These are phyloP conservation scores for Lysandra coridon DNA, from an alignment of 2,888 invertebrate genomes.

Conservation along the genomic window DNA sequence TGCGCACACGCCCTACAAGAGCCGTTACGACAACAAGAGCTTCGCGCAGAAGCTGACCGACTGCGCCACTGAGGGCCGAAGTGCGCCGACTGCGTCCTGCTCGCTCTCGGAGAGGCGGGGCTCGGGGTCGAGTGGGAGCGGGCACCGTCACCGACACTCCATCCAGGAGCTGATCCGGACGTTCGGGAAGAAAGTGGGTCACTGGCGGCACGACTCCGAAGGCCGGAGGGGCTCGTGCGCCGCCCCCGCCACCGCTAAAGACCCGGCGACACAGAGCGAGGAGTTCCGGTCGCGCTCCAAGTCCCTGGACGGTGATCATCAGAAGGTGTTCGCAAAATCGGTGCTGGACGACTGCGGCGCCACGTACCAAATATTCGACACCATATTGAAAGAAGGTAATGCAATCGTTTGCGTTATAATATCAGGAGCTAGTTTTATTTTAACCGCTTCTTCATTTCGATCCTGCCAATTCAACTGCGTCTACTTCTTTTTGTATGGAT, in stretches of 20 bases:
- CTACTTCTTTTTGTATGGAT: background rate
- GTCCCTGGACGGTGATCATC: slow-evolving; percentile 84
- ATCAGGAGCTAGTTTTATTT: background rate
- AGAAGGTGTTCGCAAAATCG: slow-evolving; percentile 60
- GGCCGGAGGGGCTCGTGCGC: slow-evolving; percentile 69
- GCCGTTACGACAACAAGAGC: slow-evolving; percentile 66
- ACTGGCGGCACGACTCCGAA: slow-evolving; percentile 83
- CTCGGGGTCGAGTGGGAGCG: slow-evolving; percentile 61
- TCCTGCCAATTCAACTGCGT: background rate
- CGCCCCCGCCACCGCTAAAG: slow-evolving; percentile 69
- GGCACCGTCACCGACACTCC: slow-evolving; percentile 80
- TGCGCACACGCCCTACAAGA: slow-evolving; percentile 53
- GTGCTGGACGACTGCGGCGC: slow-evolving; percentile 88
- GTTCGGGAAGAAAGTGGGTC: slow-evolving; percentile 87
- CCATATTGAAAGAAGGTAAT: slow-evolving; percentile 82
- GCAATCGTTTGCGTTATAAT: slow-evolving; percentile 20
- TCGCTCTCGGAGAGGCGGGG: slow-evolving; percentile 65
- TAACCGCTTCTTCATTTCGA: too few species aligned
- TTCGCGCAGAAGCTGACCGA: slow-evolving; percentile 70
- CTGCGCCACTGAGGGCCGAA: slow-evolving; percentile 50
- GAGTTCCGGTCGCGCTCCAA: slow-evolving; percentile 89
- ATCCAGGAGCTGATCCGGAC: slow-evolving; percentile 89
- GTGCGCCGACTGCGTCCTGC: slow-evolving; percentile 43
- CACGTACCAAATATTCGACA: slow-evolving; percentile 90
- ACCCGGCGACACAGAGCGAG: slow-evolving; percentile 76